Base-by-base conservation (phyloP, 30 jellyfish, hydroid and myxozoan genomes). In the Aurelia sp. region DNA sequence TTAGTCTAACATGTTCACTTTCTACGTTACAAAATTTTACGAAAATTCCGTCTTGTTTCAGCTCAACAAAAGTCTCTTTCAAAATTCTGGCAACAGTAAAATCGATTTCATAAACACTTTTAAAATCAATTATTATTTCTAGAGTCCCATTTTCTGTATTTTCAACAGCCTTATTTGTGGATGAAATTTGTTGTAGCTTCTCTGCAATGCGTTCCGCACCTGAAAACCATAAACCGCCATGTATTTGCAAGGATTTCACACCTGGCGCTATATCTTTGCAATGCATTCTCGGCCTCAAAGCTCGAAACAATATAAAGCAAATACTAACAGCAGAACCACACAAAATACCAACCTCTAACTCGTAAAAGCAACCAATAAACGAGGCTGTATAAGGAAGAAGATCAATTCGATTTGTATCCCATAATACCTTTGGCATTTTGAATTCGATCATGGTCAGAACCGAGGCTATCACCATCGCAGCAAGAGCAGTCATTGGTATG, bases 391-490 rank as follows among this genome's bases (percentile, higher is more conserved):
- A 80, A 2, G 96, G 95, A 9, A 86, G 31, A 9, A 92, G 84
- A 8, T 92, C 98, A 13, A 70, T 53, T 20, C 75, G 81, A 60
- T 86, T 75, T n/a, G 68, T 71, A 17, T 65, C 74, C 94, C 94
- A 92, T n/a, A 92, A 44, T 33, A 38, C 58, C 27, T 22, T 65
- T 15, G 97, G 97, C 66, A 92, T 59, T 18, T 58, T 58, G 67
- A 81, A 15, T 38, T 92, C 98, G 57, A 92, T 67, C 97, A 92
- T 85, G 12, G 90, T 61, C 41, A 92, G 33, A 35, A 92, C 96
- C 50, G 98, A 78, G 82, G 90, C 90, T 24, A 60, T 70, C 55
- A 92, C 88, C 94, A 92, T 92, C 33, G 98, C 98, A 44, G 94
- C 87, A 33, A 92, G 86, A 12, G 85, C 76, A 5, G 98, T 19